Evolutionary conservation across 2,113 vertebrate species (phyloP), one percentile per base, ranked within the genome.

Genomic region (Corvus hawaiiensis): DNA sequence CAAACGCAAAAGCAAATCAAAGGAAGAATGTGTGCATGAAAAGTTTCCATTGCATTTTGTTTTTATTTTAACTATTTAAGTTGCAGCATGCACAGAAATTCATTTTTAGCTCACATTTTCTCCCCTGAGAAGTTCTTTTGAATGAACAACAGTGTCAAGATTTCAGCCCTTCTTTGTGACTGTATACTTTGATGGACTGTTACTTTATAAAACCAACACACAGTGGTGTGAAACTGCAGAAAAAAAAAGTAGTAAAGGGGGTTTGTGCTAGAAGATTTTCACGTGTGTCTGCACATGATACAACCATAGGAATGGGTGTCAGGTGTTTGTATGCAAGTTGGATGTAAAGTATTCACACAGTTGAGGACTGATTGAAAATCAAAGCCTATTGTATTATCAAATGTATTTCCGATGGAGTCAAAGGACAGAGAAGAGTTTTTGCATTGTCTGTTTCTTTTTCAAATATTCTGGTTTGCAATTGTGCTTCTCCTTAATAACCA

Each of bases 281-380:
- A 69, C 3, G 27, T 51, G 0, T 78, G 62, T 64, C 52, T 88
- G 79, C 78, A 35, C 27, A 83, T 32, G 75, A 46, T 62, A 51
- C 9, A 58, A 24, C 55, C 59, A 35, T 21, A 35, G 43, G 59
- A 94, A 91, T 20, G 52, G 35, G 35, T 62, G 23, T 35, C 69
- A 83, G 89, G 41, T n/a, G 24, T 49, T 20, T n/a, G 35, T 69
- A 43, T 66, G 54, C 76, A 91, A 69, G 33, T 73, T 73, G 35
- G 55, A 64, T 58, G 26, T n/a, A 54, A 91, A 87, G 59, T 66
- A 64, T 46, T 87, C 67, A 63, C 35, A 18, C 20, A 52, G 20
- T 33, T 51, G 61, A 86, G 30, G 85, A 80, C 16, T 82, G 69
- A 82, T 49, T 89, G 37, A 85, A 93, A 97, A 91, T 95, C 74